phyloP scores from a whole-genome alignment of 2,113 vertebrate species.

The Origma solitaria region DNA sequence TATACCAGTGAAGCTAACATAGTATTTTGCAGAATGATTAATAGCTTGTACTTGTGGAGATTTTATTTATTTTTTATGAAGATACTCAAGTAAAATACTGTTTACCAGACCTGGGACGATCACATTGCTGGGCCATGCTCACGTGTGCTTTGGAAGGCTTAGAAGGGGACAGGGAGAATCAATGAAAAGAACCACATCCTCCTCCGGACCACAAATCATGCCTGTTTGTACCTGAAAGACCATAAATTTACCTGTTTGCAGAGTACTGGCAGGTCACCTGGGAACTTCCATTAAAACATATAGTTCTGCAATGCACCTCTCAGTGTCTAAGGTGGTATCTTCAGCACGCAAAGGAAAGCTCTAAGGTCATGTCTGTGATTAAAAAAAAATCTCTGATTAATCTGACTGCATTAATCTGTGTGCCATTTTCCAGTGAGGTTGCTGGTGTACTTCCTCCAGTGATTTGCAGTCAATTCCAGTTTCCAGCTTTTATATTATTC shows the following conservation, averaged over 20 bases:
- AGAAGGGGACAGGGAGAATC: not conserved
- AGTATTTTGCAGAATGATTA: not conserved
- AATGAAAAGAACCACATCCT: slow-evolving; percentile 24
- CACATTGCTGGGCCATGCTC: not conserved
- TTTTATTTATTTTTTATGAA: not conserved
- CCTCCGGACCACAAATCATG: not conserved
- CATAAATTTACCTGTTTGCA: slow-evolving; percentile 43
- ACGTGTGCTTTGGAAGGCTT: not conserved
- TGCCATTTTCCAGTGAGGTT: not conserved
- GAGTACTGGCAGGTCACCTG: not conserved
- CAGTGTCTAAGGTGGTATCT: not conserved
- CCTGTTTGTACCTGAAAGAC: slow-evolving; percentile 56
- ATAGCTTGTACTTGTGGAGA: not conserved
- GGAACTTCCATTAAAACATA: slow-evolving; percentile 6
- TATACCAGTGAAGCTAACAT: not conserved
- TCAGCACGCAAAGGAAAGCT: not conserved
- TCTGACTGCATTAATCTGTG: not conserved
- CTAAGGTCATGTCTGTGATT: not conserved
- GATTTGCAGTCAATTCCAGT: not conserved
- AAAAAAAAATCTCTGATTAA: not conserved
- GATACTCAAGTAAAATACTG: not conserved
- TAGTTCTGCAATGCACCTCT: not conserved
- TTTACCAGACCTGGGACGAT: not conserved
- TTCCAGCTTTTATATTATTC: not conserved
- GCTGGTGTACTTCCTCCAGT: not conserved